A percentile compares a stretch with the other conserved stretches of the same genome.
Conservation (phyloP, 2,797 vertebrate genomes). For the Monodelphis domestica region DNA sequence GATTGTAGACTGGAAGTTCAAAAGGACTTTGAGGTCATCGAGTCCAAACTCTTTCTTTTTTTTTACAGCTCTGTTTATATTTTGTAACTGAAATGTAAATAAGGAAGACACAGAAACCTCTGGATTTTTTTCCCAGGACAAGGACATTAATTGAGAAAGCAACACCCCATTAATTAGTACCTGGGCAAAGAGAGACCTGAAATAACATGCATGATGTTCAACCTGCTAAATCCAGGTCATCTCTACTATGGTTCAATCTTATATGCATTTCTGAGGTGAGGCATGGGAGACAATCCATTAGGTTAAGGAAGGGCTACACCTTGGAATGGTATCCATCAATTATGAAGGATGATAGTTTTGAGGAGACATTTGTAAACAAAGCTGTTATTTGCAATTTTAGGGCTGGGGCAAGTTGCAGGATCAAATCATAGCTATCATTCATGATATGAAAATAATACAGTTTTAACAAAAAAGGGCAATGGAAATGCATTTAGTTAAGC, state of each 20-base stretch:
- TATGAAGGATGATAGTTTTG: neutral
- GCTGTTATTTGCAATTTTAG: neutral
- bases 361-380: neutral
- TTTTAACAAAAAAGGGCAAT: neutral
- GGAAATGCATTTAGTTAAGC: neutral
- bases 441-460: neutral
- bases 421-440: neutral
- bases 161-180: neutral
- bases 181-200: neutral
- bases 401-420: neutral
- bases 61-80: neutral
- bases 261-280: no score
- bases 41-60: neutral
- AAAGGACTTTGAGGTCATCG: neutral
- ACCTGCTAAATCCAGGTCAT: neutral
- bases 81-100: neutral
- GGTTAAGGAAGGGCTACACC: neutral
- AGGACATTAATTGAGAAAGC: neutral
- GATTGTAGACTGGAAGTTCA: neutral
- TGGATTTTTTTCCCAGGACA: neutral
- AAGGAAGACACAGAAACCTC: neutral
- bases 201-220: neutral
- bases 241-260: no score
- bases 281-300: neutral
- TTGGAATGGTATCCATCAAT: neutral